These are phyloP conservation scores for Carassius gibelio DNA, from an alignment of 2,113 vertebrate genomes.

Conservation along the genomic window DNA sequence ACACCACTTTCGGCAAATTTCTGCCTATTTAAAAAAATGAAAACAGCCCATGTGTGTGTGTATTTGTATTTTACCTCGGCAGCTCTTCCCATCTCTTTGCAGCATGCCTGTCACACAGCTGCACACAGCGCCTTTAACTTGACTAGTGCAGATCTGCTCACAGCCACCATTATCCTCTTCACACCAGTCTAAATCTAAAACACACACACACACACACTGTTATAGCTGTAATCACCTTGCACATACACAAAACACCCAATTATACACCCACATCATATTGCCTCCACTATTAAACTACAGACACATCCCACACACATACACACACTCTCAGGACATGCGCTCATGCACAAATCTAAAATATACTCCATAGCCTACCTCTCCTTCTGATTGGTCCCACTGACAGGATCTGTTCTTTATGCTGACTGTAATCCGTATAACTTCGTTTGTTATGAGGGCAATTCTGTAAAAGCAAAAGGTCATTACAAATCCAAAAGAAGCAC, in stretches of 20 bases:
- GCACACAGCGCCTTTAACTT: constrained; percentile 80
- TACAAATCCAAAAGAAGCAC: not conserved
- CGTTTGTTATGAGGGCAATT: constrained; percentile 91
- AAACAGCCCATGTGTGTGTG: not conserved
- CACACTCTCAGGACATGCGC: constrained; percentile 1
- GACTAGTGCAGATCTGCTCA: constrained; percentile 94
- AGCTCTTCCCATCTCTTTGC: constrained; percentile 88
- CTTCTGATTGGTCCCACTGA: constrained; percentile 91
- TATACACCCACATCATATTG: constrained; percentile 4
- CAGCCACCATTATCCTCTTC: constrained; percentile 89
- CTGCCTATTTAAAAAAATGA: not conserved
- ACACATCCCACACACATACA: constrained; percentile 24
- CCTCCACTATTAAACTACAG: constrained; percentile 26
- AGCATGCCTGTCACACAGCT: constrained; percentile 93
- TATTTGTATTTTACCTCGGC: constrained; percentile 77
- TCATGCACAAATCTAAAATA: not conserved
- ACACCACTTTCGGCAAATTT: not conserved
- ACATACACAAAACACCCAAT: not conserved
- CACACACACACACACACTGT: constrained; percentile 18
- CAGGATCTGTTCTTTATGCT: constrained; percentile 89
- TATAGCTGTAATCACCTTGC: not conserved
- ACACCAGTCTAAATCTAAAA: constrained; percentile 89
- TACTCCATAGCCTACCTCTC: constrained; percentile 75
- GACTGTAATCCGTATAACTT: constrained; percentile 79
- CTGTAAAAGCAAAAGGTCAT: constrained; percentile 66